Conservation (phyloP, 2,113 vertebrate genomes). For the Herpetotheres cachinnans region DNA sequence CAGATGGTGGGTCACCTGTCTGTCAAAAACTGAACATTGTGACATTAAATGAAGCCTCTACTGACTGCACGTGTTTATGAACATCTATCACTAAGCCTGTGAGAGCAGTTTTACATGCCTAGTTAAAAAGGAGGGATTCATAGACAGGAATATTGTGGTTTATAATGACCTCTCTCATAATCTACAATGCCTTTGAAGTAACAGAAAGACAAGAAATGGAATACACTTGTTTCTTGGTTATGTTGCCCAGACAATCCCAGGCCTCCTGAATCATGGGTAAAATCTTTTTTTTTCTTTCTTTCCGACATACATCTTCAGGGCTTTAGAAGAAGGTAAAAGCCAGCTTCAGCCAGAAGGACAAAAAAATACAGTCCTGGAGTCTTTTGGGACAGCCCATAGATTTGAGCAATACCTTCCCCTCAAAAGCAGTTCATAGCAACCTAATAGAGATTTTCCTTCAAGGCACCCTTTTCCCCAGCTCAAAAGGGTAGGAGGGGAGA, state of each 20-base stretch:
- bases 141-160: neutral
- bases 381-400: neutral
- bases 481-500: neutral
- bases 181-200: neutral
- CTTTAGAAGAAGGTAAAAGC: neutral
- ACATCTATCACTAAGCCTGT: neutral
- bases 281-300: neutral
- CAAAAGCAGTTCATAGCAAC: neutral
- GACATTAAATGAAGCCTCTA: neutral
- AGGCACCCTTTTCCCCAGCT: neutral
- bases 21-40: neutral
- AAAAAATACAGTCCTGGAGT: neutral
- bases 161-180: neutral
- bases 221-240: neutral
- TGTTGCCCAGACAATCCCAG: neutral
- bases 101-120: neutral
- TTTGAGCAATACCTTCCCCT: neutral
- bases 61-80: neutral
- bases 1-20: neutral
- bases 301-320: neutral
- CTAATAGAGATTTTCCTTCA: neutral
- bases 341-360: neutral
- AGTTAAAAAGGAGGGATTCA: neutral
- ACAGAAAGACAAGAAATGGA: neutral
- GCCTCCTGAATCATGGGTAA: neutral